Percentiles rank a stretch among this genome's conserved stretches.
Conservation (phyloP, 2,888 invertebrate genomes). For the Synergus umbraculus region DNA sequence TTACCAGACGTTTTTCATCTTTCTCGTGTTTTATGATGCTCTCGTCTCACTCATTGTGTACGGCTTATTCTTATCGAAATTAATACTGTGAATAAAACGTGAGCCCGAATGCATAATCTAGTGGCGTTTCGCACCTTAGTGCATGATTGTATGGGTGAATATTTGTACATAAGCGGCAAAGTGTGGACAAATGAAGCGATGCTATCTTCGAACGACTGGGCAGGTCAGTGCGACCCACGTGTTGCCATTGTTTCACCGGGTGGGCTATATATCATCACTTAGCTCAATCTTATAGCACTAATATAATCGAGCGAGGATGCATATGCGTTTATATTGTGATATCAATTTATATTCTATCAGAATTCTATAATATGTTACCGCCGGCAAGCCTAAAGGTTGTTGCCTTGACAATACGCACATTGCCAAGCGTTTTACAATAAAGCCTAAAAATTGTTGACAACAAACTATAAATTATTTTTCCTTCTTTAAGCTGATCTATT, state of each 20-base stretch:
- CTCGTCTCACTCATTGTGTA: not conserved
- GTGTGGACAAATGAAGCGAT: not conserved
- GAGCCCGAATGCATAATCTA: slow-evolving; percentile 4
- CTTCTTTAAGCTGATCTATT: too few relatives aligned
- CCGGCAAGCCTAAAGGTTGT: too few relatives aligned
- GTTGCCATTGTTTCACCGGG: not conserved
- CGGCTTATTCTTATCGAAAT: not conserved
- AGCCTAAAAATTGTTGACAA: too few relatives aligned
- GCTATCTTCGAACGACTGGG: not conserved
- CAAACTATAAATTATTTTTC: too few relatives aligned
- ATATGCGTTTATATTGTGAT: too few relatives aligned
- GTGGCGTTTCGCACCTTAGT: not conserved
- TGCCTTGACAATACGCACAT: too few relatives aligned
- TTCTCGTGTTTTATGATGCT: not conserved
- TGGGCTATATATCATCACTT: not conserved
- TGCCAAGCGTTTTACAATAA: too few relatives aligned
- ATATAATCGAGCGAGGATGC: not conserved
- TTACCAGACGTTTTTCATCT: not conserved
- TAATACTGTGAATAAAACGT: not conserved
- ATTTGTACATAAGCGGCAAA: not conserved
- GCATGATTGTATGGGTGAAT: not conserved
- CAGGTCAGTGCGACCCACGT: not conserved
- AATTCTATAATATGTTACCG: too few relatives aligned
- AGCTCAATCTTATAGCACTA: not conserved
- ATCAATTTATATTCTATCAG: too few relatives aligned